Evolutionary conservation across 2,888 invertebrate genomes (phyloP), one percentile per base, ranked within the genome.

Genomic region (Altica lythri): DNA sequence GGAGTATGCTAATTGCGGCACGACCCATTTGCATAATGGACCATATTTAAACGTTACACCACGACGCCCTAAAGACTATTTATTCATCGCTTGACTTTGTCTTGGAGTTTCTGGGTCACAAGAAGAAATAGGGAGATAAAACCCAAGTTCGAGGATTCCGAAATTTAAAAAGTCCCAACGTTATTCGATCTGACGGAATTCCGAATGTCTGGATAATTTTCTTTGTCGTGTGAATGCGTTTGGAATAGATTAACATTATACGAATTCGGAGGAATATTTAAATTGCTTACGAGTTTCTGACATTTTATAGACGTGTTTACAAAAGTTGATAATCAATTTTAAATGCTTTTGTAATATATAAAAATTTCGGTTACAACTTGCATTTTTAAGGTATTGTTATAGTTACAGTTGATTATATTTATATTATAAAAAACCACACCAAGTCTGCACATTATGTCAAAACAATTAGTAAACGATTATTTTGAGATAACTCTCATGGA

Each of bases 21-120:
- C 46, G 48, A 51, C 57, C 60, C 55, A 61, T 59, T 62, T 62
- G 56, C 63, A 63, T 62, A 63, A 63, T 63, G 63, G 62, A 60
- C 63, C 62, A 62, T 63, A 63, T 63, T 63, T 60, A 60, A 58
- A 57, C 57, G 60, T 55, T 54, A 45, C 37, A 30, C 51, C 37
- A 25, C 47, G 49, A 61, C 55, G 53, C 55, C 48, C 48, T 25
- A 40, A 50, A 48, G 37, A 45, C 47, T 53, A 56, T 55, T 56
- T 59, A 53, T 59, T 45, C 53, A 53, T 40, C 40, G 29, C 53
- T 55, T 53, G 53, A 53, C 55, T 50, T 47, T 53, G 55, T 55
- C 47, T 44, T 43, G 14, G 35, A 38, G 35, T 47, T 51, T 55
- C 51, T 55, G 50, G 55, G 55, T 55, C 55, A 47, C 6, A 13